A percentile compares a stretch with the other conserved stretches of the same genome.
Evolutionary conservation across 2,113 vertebrate genomes (phyloP).

Genomic region (Zootoca vivipara): DNA sequence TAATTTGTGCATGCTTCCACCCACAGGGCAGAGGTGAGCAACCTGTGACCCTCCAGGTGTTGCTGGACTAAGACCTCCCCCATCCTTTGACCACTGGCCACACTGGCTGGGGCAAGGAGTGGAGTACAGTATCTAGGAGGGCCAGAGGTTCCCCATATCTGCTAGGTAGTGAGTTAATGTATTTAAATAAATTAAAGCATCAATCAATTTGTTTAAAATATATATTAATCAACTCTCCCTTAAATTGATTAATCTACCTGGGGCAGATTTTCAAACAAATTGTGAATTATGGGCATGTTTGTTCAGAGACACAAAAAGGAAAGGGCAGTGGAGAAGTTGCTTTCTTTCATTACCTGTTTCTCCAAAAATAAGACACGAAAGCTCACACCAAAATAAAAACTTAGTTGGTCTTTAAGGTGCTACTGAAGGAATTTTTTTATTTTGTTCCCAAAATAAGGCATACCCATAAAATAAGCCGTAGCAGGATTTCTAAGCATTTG

Average conservation of each 20-base stretch:
- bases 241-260: not conserved
- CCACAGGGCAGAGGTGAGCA: not conserved
- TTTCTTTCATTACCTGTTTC: not conserved
- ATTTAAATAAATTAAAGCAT: too few species aligned
- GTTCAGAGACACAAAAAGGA: not conserved
- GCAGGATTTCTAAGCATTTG: too few species aligned
- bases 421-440: too few species aligned
- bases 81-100: too few species aligned
- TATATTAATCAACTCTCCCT: not conserved
- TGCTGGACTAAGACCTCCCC: too few species aligned
- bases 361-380: too few species aligned
- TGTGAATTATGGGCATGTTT: not conserved
- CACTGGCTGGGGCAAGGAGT: too few species aligned
- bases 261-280: not conserved
- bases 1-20: not conserved
- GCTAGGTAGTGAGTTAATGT: not conserved
- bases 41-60: not conserved
- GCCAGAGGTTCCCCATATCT: not conserved
- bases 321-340: not conserved
- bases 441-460: too few species aligned
- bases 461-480: too few species aligned
- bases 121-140: not conserved
- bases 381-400: too few species aligned
- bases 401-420: too few species aligned
- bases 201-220: not conserved